phyloP scores from a whole-genome alignment of 2,888 invertebrate species.

The Schizotus pectinicornis region DNA sequence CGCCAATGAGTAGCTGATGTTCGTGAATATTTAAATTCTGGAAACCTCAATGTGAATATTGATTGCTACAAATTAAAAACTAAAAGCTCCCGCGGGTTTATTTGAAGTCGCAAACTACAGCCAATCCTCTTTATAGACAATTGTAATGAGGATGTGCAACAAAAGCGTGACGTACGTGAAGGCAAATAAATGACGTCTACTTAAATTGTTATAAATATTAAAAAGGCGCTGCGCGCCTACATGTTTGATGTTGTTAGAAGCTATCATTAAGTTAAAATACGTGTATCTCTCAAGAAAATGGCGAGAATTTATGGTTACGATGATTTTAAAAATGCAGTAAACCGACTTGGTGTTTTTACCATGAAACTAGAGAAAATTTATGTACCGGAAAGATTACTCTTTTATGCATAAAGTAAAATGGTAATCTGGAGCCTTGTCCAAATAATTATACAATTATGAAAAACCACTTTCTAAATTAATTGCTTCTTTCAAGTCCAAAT shows the following conservation, averaged over 20 bases:
- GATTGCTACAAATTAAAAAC: conserved; percentile 22
- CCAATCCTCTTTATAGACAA: too few species aligned
- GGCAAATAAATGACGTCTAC: too few species aligned
- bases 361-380: conserved; percentile 15
- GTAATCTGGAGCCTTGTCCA: background rate
- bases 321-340: conserved; percentile 18
- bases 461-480: too few species aligned
- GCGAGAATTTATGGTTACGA: conserved; percentile 12
- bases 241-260: too few species aligned
- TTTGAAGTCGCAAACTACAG: too few species aligned
- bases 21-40: conserved; percentile 20
- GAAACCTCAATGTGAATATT: conserved; percentile 19
- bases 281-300: conserved; percentile 6
- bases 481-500: too few species aligned
- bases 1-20: conserved; percentile 14
- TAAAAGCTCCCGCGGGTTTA: background rate
- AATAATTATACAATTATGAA: conserved; percentile 7
- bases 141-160: too few species aligned
- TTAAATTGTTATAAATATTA: too few species aligned
- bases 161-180: too few species aligned
- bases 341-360: conserved; percentile 4
- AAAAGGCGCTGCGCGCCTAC: too few species aligned
- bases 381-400: conserved; percentile 14
- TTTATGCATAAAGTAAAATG: conserved; percentile 1
- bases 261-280: background rate